Base-by-base conservation (phyloP, 2,888 invertebrate species). In the Argynnis bischoffii region DNA sequence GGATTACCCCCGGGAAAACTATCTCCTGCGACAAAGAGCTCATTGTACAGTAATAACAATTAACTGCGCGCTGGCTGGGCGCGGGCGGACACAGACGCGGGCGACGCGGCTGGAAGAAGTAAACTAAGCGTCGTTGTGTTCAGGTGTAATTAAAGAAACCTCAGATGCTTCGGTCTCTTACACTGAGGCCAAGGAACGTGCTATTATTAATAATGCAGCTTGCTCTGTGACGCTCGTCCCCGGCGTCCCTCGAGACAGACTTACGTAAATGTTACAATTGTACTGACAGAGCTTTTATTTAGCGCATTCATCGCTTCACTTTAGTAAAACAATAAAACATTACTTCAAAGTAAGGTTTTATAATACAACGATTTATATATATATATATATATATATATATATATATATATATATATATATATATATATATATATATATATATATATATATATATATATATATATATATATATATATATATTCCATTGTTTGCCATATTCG, bases 121-220 rank as follows among this genome's bases (percentile, higher is more conserved):
- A 21, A 47, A 16, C 26, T 16, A 13, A 48, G 16, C 31, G 21
- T 26, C 31, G 16, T 15, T 48, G 55, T 47, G 50, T 51, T 64
- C 35, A 64, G 41, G 56, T 35, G 50, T 56, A 55, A 64, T 64
- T 55, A 55, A 55, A 64, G 64, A 55, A 55, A 48, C 21, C 48
- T 50, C 48, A 55, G 55, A 31, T 26, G 41, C 41, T 18, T 56
- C 16, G 6, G 14, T 46, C 18, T 18, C 6, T 18, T 13, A 55
- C 35, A 11, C 18, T 13, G 14, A 14, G 46, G 41, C 18, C 18
- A 18, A 56, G 56, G 56, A 35, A 46, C 56, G 47, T 57, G 57
- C 21, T 47, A 4, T 21, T 47, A 21, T 57, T 57, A 47, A 47
- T 57, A 57, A 57, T 47, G 46, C 8, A 57, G 56, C 8, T 46